Evolutionary conservation across 1,140 invertebrate genomes (phyloP).

Genomic region (Bombus superbus): DNA sequence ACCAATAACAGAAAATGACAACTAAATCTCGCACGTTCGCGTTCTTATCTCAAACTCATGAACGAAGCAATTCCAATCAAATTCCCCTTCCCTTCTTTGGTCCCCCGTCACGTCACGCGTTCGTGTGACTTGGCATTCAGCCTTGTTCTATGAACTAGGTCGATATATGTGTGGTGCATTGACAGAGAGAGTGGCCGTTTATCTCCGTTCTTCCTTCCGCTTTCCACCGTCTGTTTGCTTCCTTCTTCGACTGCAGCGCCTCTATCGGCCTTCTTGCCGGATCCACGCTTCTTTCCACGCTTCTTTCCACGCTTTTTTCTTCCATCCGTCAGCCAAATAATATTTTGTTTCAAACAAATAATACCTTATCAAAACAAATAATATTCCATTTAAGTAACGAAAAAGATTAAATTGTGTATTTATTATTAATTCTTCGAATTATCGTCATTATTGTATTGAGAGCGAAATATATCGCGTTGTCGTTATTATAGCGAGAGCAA

Average conservation of each 20-base stretch:
- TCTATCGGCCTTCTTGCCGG: not conserved
- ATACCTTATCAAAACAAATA: no score
- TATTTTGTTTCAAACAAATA: no score
- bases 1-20: slow-evolving; percentile 36
- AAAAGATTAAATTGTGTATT: no score
- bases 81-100: not conserved
- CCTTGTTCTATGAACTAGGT: slow-evolving; percentile 79
- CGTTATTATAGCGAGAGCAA: no score
- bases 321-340: no score
- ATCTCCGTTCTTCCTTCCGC: slow-evolving; percentile 29
- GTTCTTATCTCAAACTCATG: slow-evolving; percentile 28
- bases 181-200: slow-evolving; percentile 72
- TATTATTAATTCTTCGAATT: no score
- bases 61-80: not conserved
- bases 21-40: slow-evolving; percentile 41
- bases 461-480: no score
- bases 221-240: not conserved
- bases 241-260: not conserved
- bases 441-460: no score
- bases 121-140: slow-evolving; percentile 65
- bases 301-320: not conserved
- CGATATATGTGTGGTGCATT: slow-evolving; percentile 72
- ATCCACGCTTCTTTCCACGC: not conserved
- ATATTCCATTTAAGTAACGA: no score
- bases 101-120: slow-evolving; percentile 24